Percentiles rank a stretch among this genome's conserved stretches.
Conservation (phyloP, 1,140 invertebrate species). For the Brachionus sp. region DNA sequence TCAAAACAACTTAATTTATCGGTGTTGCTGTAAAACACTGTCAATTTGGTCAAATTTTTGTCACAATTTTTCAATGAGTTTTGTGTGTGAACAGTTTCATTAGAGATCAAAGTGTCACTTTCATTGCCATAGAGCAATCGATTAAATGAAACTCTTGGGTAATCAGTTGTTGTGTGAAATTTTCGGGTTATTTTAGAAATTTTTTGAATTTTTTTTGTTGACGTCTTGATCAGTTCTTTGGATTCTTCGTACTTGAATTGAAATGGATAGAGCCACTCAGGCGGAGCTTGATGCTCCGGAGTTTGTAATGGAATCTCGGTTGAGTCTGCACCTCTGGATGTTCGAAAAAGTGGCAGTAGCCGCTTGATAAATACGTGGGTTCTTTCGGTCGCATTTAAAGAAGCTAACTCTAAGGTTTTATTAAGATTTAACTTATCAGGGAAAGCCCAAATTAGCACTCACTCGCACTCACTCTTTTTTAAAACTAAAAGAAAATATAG, state of each 20-base stretch:
- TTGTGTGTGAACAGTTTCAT: not conserved
- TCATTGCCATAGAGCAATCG: not conserved
- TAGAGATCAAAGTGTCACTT: not conserved
- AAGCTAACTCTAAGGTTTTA: not conserved
- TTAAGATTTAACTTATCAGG: not conserved
- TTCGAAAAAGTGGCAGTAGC: not conserved
- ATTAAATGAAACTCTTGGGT: not conserved
- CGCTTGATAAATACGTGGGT: constrained; percentile 3
- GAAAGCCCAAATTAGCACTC: not conserved
- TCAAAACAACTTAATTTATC: constrained; percentile 19
- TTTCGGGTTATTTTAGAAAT: constrained; percentile 23
- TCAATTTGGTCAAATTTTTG: constrained; percentile 37
- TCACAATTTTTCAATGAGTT: constrained; percentile 4
- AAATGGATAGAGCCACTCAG: constrained; percentile 39
- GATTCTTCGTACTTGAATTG: constrained; percentile 30
- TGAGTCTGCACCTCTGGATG: not conserved
- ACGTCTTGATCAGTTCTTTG: not conserved
- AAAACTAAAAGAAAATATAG: not conserved
- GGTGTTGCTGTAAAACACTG: not conserved
- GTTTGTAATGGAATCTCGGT: not conserved
- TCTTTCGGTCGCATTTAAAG: not conserved
- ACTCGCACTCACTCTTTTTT: not conserved
- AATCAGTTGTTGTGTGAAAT: not conserved
- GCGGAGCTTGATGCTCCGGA: not conserved
- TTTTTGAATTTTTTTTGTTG: not conserved